A percentile compares a stretch with the other conserved stretches of the same genome.
These are phyloP conservation scores for Diploscapter pachys DNA, from an alignment of 1,140 invertebrate species.

Conservation along the genomic window DNA sequence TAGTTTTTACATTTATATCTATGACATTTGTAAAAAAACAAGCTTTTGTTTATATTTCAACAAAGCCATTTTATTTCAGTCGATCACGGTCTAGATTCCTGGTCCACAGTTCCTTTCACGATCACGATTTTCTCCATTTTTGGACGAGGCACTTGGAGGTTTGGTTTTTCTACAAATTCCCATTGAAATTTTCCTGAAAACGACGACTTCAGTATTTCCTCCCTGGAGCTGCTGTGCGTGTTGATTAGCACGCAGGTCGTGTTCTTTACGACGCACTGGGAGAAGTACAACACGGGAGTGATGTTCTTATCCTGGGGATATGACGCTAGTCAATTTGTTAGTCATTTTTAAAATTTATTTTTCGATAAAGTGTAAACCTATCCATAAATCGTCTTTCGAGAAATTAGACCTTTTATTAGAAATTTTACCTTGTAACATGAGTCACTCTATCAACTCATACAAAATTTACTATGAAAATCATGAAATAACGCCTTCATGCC, in stretches of 20 bases:
- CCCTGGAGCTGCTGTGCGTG: slow-evolving; percentile 54
- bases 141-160: slow-evolving; percentile 59
- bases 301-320: slow-evolving; percentile 65
- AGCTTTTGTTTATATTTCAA: too few relatives aligned
- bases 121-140: slow-evolving; percentile 64
- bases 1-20: too few relatives aligned
- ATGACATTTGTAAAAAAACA: too few relatives aligned
- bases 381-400: background rate
- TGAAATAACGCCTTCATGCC: background rate
- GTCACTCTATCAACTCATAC: too few relatives aligned
- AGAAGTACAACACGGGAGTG: slow-evolving; percentile 66
- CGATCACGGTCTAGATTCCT: slow-evolving; percentile 59
- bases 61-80: slow-evolving; percentile 44
- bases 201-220: slow-evolving; percentile 56
- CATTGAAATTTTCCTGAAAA: background rate
- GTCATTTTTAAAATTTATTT: slow-evolving; percentile 28
- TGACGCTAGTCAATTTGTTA: slow-evolving; percentile 64
- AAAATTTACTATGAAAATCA: background rate
- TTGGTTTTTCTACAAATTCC: slow-evolving; percentile 1
- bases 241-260: slow-evolving; percentile 61
- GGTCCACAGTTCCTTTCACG: slow-evolving; percentile 63
- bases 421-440: too few relatives aligned
- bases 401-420: too few relatives aligned
- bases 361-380: slow-evolving; percentile 5
- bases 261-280: slow-evolving; percentile 65